These are phyloP conservation scores for Saguinus imperator DNA, from an alignment of 2,113 vertebrate genomes.

Conservation along the genomic window DNA sequence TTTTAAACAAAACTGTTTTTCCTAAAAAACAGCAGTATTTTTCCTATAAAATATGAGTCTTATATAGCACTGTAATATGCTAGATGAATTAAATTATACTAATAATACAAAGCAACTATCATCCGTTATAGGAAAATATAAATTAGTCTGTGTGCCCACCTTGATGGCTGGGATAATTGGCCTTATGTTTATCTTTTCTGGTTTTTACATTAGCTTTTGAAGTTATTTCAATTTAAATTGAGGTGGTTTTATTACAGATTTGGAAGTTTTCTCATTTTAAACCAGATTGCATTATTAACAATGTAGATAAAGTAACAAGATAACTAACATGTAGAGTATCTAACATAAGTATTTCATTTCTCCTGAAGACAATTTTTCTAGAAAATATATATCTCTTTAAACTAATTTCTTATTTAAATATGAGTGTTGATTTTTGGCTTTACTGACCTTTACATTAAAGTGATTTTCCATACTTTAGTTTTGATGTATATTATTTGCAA, in stretches of 20 bases:
- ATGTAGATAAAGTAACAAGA: background rate
- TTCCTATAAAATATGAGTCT: background rate
- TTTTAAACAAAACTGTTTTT: background rate
- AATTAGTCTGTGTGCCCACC: background rate
- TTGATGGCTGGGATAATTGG: background rate
- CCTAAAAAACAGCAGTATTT: background rate
- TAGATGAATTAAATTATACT: background rate
- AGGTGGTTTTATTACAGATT: background rate
- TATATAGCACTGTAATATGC: background rate
- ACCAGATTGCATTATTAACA: background rate
- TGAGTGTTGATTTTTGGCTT: background rate
- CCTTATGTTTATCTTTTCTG: background rate
- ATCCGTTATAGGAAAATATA: background rate
- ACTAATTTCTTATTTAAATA: background rate
- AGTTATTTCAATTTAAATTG: background rate
- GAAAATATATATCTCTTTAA: background rate
- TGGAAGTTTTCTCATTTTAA: background rate
- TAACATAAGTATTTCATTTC: background rate
- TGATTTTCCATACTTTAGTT: background rate
- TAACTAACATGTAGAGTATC: background rate
- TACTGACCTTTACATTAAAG: background rate
- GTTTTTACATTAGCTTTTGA: background rate
- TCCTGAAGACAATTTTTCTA: background rate
- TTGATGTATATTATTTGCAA: background rate
- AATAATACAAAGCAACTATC: background rate